phyloP scores from a whole-genome alignment of 1,140 invertebrate genomes.

The Saccostrea cuccullata region DNA sequence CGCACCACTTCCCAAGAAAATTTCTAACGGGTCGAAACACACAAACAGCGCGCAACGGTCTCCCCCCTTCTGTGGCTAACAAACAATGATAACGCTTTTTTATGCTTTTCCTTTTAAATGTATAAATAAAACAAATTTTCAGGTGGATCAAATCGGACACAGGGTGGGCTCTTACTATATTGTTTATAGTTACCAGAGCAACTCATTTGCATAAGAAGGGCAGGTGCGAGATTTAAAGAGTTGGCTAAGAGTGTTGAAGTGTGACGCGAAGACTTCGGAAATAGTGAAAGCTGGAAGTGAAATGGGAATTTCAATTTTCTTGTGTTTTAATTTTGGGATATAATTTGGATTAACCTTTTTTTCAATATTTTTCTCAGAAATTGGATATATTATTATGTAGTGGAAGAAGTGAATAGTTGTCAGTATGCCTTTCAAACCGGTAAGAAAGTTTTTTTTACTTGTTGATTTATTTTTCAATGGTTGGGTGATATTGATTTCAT shows the following conservation, averaged over 20 bases:
- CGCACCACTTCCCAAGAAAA: slow-evolving; percentile 3
- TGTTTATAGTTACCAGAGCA: slow-evolving; percentile 57
- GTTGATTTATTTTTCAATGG: slow-evolving; percentile 38
- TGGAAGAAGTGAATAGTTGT: slow-evolving; percentile 41
- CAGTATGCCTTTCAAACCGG: slow-evolving; percentile 57
- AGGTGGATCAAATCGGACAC: slow-evolving; percentile 1
- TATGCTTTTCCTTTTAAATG: slow-evolving; percentile 25
- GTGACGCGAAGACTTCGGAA: slow-evolving; percentile 39
- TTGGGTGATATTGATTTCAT: slow-evolving; percentile 17
- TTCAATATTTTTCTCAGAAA: slow-evolving; percentile 8
- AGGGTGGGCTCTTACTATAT: slow-evolving; percentile 47
- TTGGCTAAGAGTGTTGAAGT: slow-evolving; percentile 40
- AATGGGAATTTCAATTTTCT: neutral
- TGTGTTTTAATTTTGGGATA: neutral
- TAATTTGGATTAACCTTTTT: neutral
- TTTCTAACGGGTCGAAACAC: neutral
- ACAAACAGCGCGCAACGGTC: neutral
- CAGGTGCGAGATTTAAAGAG: slow-evolving; percentile 47
- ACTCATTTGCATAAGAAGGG: slow-evolving; percentile 60
- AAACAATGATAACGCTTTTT: slow-evolving; percentile 13
- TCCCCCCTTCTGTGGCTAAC: neutral
- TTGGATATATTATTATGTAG: slow-evolving; percentile 46
- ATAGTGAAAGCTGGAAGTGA: slow-evolving; percentile 37
- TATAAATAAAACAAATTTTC: slow-evolving; percentile 23
- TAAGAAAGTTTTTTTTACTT: slow-evolving; percentile 45